These are phyloP conservation scores for Oreocharis arfaki DNA, from an alignment of 2,113 vertebrate genomes.

Conservation along the genomic window DNA sequence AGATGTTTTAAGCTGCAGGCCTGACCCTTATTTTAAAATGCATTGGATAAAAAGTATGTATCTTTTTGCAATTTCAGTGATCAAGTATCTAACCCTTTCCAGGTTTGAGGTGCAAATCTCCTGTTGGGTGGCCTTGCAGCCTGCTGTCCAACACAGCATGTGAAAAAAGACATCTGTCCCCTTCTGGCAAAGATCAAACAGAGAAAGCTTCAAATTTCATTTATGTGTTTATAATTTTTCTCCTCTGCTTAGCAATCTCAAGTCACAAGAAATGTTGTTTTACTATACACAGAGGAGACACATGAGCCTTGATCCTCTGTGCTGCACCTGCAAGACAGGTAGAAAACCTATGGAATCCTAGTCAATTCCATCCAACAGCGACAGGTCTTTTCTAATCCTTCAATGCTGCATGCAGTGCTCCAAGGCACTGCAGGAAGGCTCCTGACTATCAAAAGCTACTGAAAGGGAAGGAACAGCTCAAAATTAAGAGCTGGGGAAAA, in stretches of 20 bases:
- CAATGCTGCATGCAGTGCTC: fast-evolving
- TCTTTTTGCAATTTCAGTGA: neutral
- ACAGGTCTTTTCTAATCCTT: neutral
- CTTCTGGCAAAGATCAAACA: neutral
- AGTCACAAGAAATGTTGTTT: neutral
- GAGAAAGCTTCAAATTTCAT: neutral
- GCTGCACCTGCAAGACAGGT: neutral
- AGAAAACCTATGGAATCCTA: neutral
- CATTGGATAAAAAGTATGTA: fast-evolving
- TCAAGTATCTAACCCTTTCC: neutral
- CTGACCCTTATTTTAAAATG: neutral
- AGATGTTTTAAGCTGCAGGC: neutral
- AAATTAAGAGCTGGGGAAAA: neutral
- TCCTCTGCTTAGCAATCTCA: neutral
- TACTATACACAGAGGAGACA: neutral
- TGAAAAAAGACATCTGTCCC: neutral
- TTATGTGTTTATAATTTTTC: neutral
- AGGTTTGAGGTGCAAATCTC: neutral
- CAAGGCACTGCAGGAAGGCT: neutral
- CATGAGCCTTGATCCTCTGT: fast-evolving
- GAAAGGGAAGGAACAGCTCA: neutral
- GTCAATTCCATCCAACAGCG: neutral
- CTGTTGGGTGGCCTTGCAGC: neutral
- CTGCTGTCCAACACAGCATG: neutral
- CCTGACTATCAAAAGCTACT: neutral